Evolutionary conservation across 1,140 invertebrate species (phyloP), one percentile per base, ranked within the genome.

Genomic region (Eubasilissa regina): DNA sequence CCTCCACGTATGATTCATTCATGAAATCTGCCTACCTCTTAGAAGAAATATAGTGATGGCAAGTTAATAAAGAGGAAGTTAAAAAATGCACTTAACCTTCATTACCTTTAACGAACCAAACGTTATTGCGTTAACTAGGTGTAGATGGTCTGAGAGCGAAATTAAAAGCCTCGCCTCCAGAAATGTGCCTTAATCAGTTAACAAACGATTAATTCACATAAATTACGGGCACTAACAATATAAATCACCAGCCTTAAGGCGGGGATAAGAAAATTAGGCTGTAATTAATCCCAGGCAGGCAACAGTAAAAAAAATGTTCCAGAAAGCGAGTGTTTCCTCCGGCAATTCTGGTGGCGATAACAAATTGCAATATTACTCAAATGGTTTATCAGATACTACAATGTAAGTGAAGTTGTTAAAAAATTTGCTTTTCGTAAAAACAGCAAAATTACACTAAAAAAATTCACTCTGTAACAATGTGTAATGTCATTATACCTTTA

Each of bases 241-340:
- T 70, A 51, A 70, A 70, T 70, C 66, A 70, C 47, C 17, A 8
- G n/a, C 44, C 35, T 19, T 51, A 19, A 17, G 45, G 17, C 17
- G 12, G 66, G 66, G 66, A 17, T 70, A 70, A 70, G 66, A 70
- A 62, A 62, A 70, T 70, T 70, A 70, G 66, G 17, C 66, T 25
- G 66, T 70, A 70, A 70, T 48, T 47, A 64, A 64, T 64, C 60
- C 60, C 35, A 12, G 10, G 60, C 7, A n/a, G 10, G 8, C 19
- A 13, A 25, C 1, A 4, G 8, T n/a, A 25, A 64, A 64, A 64
- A 64, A 64, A 64, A 64, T 25, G 60, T 19, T 35, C n/a, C n/a
- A 35, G 25, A 58, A 19, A 58, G 21, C 21, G 55, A 58, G 11
- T 58, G 25, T 35, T 35, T 35, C 25, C 55, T 58, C 55, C 9